Base-by-base conservation (phyloP, 2,888 invertebrate species). In the Spodoptera littoralis region DNA sequence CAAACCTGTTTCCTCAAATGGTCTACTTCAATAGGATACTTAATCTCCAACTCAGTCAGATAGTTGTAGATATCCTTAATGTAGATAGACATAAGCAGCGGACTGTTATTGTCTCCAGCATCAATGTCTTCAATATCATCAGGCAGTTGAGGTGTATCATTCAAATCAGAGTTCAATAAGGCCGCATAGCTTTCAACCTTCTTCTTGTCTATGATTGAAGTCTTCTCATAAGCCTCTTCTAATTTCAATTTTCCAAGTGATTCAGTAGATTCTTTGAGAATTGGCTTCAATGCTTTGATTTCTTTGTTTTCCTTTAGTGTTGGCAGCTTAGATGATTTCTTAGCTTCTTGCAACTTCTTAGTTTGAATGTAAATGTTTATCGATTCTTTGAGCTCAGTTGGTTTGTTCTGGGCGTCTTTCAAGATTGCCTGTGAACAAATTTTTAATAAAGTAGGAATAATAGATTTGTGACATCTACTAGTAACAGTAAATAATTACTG, bases 51-150 rank as follows among this genome's bases (percentile, higher is more conserved):
- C 53, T 95, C 91, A 72, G 96, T 96, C 84, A 99, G 95, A 91
- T 99, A 98, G 18, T 94, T 92, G 86, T 98, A 98, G 85, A 99
- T 99, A 81, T 99, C 98, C 73, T 97, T 97, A 42, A 97, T 97
- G 88, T 99, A 99, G 77, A 97, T 96, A 13, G 97, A 96, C 85
- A 98, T 97, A 78, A 98, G 95, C 77, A 97, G 95, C 3, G 98
- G 97, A 88, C 98, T 98, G 49, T 96, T 95, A 46, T 92, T 95
- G 84, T 98, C 97, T 52, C 96, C 96, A 13, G 95, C 95, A 84
- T 98, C 98, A 86, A 98, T 97, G 80, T 98, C 96, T 79, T 96
- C 96, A 70, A 96, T 94, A 58, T 93, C 91, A 49, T 82, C 76
- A 1, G 95, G 93, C 43, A 95, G 74, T 43, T 77, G 70, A 44